Evolutionary conservation across 2,113 vertebrate species (phyloP).

Genomic region (Mobula birostris): DNA sequence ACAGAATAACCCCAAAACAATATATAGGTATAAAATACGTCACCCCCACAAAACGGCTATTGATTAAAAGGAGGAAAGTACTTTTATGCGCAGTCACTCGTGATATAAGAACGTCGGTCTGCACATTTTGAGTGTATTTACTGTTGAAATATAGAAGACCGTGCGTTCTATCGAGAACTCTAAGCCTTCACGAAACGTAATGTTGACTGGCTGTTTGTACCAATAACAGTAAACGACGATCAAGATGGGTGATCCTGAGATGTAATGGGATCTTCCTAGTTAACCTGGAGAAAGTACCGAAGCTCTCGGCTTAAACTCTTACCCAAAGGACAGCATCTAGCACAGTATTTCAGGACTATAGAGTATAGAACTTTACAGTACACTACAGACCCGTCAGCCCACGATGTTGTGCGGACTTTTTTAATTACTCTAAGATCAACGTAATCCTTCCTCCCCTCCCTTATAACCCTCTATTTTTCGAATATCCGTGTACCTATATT

Average conservation of each 20-base stretch:
- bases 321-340: background rate
- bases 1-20: background rate
- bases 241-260: background rate
- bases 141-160: background rate
- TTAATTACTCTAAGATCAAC: too few species aligned
- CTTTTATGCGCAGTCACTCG: background rate
- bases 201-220: background rate
- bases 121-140: background rate
- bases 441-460: too few species aligned
- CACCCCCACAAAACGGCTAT: background rate
- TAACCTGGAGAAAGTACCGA: background rate
- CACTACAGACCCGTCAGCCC: too few species aligned
- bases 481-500: too few species aligned
- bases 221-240: too few species aligned
- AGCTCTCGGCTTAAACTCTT: background rate
- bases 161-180: background rate
- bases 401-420: too few species aligned
- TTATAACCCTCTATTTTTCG: too few species aligned
- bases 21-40: background rate
- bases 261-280: background rate
- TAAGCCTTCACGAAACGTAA: background rate
- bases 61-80: background rate
- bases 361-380: too few species aligned
- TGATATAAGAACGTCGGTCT: background rate
- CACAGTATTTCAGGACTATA: background rate